Evolutionary conservation across 2,888 invertebrate species (phyloP).

Genomic region (Doris montereyensis): DNA sequence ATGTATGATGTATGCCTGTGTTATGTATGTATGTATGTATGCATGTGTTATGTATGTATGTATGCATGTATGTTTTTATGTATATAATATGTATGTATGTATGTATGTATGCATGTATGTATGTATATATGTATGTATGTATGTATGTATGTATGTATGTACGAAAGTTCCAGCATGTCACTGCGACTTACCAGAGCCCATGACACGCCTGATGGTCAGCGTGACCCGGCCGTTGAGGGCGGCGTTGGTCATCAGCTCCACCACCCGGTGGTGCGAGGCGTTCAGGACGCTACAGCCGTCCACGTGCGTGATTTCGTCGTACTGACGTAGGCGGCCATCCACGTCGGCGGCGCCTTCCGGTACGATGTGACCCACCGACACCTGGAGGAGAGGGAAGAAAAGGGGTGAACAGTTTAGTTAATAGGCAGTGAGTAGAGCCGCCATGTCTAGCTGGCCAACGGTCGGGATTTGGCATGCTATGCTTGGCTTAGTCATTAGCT

Average conservation of each 20-base stretch:
- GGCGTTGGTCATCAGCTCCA: slow-evolving; percentile 91
- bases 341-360: slow-evolving; percentile 94
- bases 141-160: no score
- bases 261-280: slow-evolving; percentile 93
- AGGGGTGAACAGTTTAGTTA: background rate
- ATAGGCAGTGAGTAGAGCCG: background rate
- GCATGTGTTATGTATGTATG: no score
- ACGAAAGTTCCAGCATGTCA: no score
- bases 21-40: no score
- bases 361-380: slow-evolving; percentile 96
- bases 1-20: no score
- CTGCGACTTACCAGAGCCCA: slow-evolving; percentile 30
- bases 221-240: slow-evolving; percentile 90
- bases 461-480: no score
- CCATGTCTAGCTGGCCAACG: no score
- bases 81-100: no score
- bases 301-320: slow-evolving; percentile 95
- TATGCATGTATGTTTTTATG: no score
- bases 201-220: slow-evolving; percentile 80
- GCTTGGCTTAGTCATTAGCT: no score
- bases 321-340: slow-evolving; percentile 90
- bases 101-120: no score
- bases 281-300: slow-evolving; percentile 88
- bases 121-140: no score
- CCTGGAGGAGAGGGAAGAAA: slow-evolving; percentile 73